Evolutionary conservation across 2,113 vertebrate genomes (phyloP), one percentile per base, ranked within the genome.

Genomic region (Ceyx margarethae): DNA sequence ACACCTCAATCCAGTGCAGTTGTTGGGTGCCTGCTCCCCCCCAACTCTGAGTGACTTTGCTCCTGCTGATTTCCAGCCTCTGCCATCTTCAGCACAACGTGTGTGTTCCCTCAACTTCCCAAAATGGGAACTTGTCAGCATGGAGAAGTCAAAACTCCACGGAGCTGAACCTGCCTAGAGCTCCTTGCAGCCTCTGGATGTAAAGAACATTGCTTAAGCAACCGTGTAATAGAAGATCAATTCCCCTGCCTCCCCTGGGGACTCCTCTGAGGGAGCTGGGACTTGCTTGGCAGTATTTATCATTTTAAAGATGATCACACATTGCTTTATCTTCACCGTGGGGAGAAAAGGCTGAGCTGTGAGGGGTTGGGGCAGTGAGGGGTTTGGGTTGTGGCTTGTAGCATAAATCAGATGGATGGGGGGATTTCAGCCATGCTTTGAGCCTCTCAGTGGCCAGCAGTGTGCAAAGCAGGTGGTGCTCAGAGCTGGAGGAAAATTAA

Each of bases 121-220:
- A 43, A 65, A 50, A 74, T 40, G 66, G 85, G 89, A 86, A 74
- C 45, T 61, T 61, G 40, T 68, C 89, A 65, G 72, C 12, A 0
- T 64, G 76, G 56, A 9, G 1, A 65, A 91, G 72, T 40, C 81
- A 54, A 21, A 76, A 83, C 72, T 68, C 76, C 10, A 6, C 23
- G 78, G 72, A 83, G 35, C 67, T 56, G 14, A 83, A 83, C 73
- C 86, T 57, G 73, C 73, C 90, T 35, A 7, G 48, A 94, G 74
- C 90, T 72, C 15, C 6, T 17, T 53, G 68, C 87, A 72, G 64
- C 78, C 83, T 58, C 26, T n/a, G 64, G 74, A 76, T 72, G 73
- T 28, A 50, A 65, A 43, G 64, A 87, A 62, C 6, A 11, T 66
- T 94, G 83, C 90, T 92, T 84, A 94, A 92, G 90, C 83, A 77